Evolutionary conservation across 2,797 vertebrate genomes (phyloP), one percentile per base, ranked within the genome.

Genomic region (Pempheris klunzingeri): DNA sequence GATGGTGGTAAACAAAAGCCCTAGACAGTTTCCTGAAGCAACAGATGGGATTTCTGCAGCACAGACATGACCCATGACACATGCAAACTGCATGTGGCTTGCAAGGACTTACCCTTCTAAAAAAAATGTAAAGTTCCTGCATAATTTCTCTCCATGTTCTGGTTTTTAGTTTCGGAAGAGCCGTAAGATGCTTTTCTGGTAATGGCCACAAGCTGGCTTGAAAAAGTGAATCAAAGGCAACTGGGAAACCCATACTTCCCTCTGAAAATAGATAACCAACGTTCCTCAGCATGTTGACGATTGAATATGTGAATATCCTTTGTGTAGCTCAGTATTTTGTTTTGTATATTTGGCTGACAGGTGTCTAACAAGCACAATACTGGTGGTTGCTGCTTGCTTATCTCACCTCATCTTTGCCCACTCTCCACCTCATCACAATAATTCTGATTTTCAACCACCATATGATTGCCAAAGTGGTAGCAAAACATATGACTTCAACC

Each of bases 1-100:
- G 72, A 77, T 78, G 44, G 41, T 4, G 15, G 54, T 72, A 71
- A 87, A 84, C 81, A 41, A 74, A n/a, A 71, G 38, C 77, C 32
- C 13, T 12, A 66, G 69, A 68, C 59, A 71, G 64, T 66, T 77
- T 78, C 43, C 60, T 13, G 34, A 64, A 72, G 44, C 47, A 64
- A 22, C 14, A 17, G 53, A 15, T 63, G 59, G 55, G 46, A 55
- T 32, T 34, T 38, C 11, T 71, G 47, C 22, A 66, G 30, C 20
- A 6, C 38, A 72, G 54, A 49, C 52, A 6, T 38, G 50, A 34
- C 60, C 30, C 3, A 32, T 4, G 30, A 57, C 15, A 22, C 38
- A 55, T 43, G 26, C 3, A 68, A 65, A 57, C 49, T 59, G 60
- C 30, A 64, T 57, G 20, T 38, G 43, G 67, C 47, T 70, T 58